A percentile compares a stretch with the other conserved stretches of the same genome.
phyloP scores from a whole-genome alignment of 2,797 vertebrate genomes.

The Fistularia tabacaria region DNA sequence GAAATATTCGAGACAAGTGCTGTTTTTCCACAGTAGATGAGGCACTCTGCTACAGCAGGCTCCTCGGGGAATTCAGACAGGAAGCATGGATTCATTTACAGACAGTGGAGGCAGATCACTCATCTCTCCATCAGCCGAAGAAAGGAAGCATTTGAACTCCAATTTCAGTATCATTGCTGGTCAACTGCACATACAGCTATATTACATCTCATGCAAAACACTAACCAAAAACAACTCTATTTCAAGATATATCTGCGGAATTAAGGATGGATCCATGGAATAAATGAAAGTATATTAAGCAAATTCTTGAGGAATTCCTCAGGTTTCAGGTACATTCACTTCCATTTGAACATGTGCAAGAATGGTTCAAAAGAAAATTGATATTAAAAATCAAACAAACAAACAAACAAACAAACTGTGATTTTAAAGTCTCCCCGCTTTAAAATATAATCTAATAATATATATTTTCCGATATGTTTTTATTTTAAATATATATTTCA shows the following conservation, averaged over 20 bases:
- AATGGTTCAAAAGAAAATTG: too few species aligned
- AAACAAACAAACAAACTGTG: too few species aligned
- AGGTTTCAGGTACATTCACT: too few species aligned
- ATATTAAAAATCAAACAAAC: too few species aligned
- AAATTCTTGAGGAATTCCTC: too few species aligned
- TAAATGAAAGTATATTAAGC: too few species aligned
- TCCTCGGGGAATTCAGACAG: conserved; percentile 22
- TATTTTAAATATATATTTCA: too few species aligned
- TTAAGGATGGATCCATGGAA: not conserved
- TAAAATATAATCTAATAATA: too few species aligned
- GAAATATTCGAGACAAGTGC: conserved; percentile 30
- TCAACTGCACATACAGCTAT: conserved; percentile 20
- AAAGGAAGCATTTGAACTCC: conserved; percentile 25
- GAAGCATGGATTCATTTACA: conserved; percentile 41
- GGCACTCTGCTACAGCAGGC: conserved; percentile 31
- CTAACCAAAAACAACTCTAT: not conserved
- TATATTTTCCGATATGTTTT: too few species aligned
- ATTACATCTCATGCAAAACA: conserved; percentile 26
- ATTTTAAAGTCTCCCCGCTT: too few species aligned
- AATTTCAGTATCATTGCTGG: conserved; percentile 24
- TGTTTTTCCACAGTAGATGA: conserved; percentile 41
- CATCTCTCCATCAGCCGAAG: conserved; percentile 34
- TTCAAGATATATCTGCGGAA: conserved; percentile 12
- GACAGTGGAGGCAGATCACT: conserved; percentile 33
- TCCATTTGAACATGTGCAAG: too few species aligned